Evolutionary conservation across 1,140 invertebrate genomes (phyloP).

Genomic region (Cyrtorhinus lividipennis): DNA sequence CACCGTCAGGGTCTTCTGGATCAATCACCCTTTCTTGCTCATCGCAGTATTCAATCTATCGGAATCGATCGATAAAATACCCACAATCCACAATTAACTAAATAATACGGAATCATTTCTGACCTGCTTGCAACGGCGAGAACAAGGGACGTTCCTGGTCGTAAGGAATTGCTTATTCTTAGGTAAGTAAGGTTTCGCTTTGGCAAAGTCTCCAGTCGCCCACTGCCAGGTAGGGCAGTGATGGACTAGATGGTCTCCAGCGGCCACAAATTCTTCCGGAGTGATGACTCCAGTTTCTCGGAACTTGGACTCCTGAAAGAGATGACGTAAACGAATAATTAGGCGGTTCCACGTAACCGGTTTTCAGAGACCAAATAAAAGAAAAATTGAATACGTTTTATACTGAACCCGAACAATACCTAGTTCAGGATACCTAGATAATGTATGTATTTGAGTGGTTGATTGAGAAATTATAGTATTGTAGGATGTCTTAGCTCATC

Average conservation of each 20-base stretch:
- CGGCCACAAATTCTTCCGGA: conserved; percentile 90
- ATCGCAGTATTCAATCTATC: conserved; percentile 75
- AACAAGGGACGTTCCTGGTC: conserved; percentile 90
- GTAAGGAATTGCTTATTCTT: conserved; percentile 95
- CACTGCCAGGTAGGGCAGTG: conserved; percentile 99
- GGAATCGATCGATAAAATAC: no score
- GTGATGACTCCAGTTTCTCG: conserved; percentile 95
- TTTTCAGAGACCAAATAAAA: no score
- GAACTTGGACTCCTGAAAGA: conserved; percentile 87
- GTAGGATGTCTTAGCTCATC: no score
- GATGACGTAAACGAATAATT: no score
- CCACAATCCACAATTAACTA: no score
- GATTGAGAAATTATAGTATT: background rate
- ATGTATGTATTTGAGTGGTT: background rate
- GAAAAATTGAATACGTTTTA: no score
- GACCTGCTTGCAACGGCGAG: conserved; percentile 82
- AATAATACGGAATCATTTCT: conserved; percentile 22
- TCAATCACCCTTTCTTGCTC: conserved; percentile 82
- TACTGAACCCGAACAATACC: no score
- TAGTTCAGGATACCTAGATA: no score
- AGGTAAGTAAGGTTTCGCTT: conserved; percentile 75
- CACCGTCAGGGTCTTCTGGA: conserved; percentile 74
- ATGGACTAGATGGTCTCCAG: conserved; percentile 96
- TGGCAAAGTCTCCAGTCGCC: conserved; percentile 77
- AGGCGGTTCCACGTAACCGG: no score